A percentile compares a stretch with the other conserved stretches of the same genome.
phyloP scores from a whole-genome alignment of 2,113 vertebrate genomes.

The Pachypanchax playfairii region DNA sequence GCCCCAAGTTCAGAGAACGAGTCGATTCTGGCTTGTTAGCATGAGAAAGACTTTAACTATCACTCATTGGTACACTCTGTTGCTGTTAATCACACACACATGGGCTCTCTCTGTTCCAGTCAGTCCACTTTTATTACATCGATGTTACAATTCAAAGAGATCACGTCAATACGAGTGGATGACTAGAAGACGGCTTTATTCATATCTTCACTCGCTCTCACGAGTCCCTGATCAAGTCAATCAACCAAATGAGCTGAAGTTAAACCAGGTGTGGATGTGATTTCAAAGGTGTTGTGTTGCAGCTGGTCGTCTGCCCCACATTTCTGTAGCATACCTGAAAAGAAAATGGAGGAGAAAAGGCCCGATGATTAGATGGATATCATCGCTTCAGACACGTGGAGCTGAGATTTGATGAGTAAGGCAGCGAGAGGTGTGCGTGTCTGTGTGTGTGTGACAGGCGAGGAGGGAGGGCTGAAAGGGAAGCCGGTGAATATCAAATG shows the following conservation, averaged over 20 bases:
- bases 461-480: slow-evolving; percentile 46
- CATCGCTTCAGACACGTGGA: slow-evolving; percentile 61
- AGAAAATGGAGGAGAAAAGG: slow-evolving; percentile 47
- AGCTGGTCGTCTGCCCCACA: slow-evolving; percentile 41
- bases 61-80: slow-evolving; percentile 37
- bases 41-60: slow-evolving; percentile 56
- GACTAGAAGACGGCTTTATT: too few relatives aligned
- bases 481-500: slow-evolving; percentile 70
- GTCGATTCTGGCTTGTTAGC: slow-evolving; percentile 49
- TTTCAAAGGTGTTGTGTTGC: slow-evolving; percentile 61
- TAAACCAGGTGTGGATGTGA: neutral
- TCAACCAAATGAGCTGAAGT: neutral
- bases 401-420: slow-evolving; percentile 66
- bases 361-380: slow-evolving; percentile 63
- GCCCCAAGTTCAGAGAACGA: slow-evolving; percentile 47
- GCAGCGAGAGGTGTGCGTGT: slow-evolving; percentile 25
- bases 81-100: slow-evolving; percentile 25
- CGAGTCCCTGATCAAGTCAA: slow-evolving; percentile 1
- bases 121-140: too few relatives aligned
- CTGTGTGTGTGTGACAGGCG: slow-evolving; percentile 24
- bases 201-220: neutral
- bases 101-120: too few relatives aligned
- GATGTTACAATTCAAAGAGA: too few relatives aligned
- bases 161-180: too few relatives aligned
- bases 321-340: slow-evolving; percentile 28